Percentiles rank a stretch among this genome's conserved stretches.
Conservation (phyloP, 2,113 vertebrate genomes). For the Pantherophis guttatus region DNA sequence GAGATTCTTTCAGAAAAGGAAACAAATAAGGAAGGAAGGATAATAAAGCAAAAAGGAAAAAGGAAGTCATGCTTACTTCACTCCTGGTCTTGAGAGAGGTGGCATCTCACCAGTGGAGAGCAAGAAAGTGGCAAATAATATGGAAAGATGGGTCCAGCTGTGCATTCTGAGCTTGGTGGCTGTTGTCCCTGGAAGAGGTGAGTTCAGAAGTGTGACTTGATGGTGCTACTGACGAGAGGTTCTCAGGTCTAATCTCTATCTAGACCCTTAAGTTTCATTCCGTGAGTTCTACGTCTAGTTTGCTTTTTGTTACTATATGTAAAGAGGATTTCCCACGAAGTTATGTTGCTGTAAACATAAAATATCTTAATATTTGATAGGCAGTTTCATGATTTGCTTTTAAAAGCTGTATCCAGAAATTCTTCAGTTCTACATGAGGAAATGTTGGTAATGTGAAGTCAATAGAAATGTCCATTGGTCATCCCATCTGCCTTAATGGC, state of each 20-base stretch:
- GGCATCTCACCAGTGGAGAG: accelerated
- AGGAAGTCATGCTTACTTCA: neutral
- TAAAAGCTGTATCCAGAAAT: neutral
- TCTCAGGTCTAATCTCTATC: neutral
- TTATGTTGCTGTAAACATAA: neutral
- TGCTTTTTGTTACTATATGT: neutral
- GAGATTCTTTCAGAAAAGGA: neutral
- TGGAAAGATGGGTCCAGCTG: neutral
- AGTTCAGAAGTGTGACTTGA: accelerated
- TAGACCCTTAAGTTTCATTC: neutral
- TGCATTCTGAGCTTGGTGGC: accelerated
- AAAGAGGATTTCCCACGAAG: neutral
- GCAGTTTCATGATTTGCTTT: neutral
- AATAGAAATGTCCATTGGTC: neutral
- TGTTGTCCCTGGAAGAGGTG: accelerated
- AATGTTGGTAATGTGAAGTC: neutral
- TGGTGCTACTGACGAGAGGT: neutral
- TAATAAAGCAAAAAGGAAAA: neutral
- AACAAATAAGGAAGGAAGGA: constrained; percentile 17
- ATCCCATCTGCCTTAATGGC: neutral
- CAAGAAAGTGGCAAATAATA: neutral
- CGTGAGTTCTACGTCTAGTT: neutral
- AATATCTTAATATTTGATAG: neutral
- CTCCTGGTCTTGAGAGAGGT: accelerated
- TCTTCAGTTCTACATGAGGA: neutral